Evolutionary conservation across 92 coral and sea anemone species (phyloP), one percentile per base, ranked within the genome.

Genomic region (Heteractis magnifica): DNA sequence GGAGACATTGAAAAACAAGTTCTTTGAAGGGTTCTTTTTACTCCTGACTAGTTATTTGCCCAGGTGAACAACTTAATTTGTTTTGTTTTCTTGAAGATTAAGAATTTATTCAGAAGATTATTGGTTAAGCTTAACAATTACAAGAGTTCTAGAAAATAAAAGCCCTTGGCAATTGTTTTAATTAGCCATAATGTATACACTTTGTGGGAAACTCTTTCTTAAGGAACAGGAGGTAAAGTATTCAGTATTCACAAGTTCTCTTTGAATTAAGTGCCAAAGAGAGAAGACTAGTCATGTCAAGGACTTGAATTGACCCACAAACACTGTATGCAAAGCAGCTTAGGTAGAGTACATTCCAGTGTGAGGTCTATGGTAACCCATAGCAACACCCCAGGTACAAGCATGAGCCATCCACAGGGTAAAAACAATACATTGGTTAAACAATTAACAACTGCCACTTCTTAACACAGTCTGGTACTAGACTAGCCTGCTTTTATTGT

Each of bases 31-130:
- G 49, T 50, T 81, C 13, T 8, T 19, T 19, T 56, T 79, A 15
- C 65, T n/a, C 16, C 64, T n/a, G 52, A 34, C 77, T 41, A 55
- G 53, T 81, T 82, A 65, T 82, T 82, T 75, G 74, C 13, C 75
- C 79, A 82, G 86, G 71, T 82, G 79, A 56, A 56, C 7, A 34
- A 77, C 65, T 74, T 82, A 58, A 55, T 53, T 82, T 72, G 73
- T 49, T 55, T 82, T 56, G 49, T 20, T 15, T 72, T 55, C 72
- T 21, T 51, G 73, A 70, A 81, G 77, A 50, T 81, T 49, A 23
- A 79, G 74, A 79, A 79, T 60, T 79, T 19, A 71, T 79, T 79
- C 56, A 56, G 56, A 64, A 44, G 23, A 79, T 79, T 68, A 68
- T 68, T 68, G 49, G 73, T 26, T 26, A 68, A 68, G 73, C 9